Evolutionary conservation across 2,113 vertebrate species (phyloP), one percentile per base, ranked within the genome.

Genomic region (Canis aureus): DNA sequence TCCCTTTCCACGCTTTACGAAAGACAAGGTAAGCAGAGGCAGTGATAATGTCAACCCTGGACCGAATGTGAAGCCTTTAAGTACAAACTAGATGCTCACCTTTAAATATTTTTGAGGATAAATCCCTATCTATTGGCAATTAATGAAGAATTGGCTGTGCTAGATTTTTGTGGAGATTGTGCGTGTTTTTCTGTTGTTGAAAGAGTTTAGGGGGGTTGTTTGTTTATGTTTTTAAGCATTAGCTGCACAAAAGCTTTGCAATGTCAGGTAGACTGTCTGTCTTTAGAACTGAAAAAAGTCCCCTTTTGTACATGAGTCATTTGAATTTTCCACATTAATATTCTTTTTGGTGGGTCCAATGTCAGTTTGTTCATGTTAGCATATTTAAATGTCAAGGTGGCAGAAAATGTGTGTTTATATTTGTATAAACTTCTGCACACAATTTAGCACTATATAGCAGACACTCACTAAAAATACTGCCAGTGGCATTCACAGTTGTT

Each of bases 321-420:
- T 95, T 95, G 83, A 96, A 80, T 96, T 97, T 93, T 81, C 82
- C 94, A 38, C 19, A n/a, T 78, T 86, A 81, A 53, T 86, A 93
- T 90, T 96, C 89, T 85, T 8, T 85, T 59, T 62, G 43, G 53
- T 87, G 38, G 29, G 51, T 82, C 57, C 92, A 95, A 9, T 60
- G 53, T 90, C 84, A 84, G 32, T 92, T 89, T 96, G 69, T 95
- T 96, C 81, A 8, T 89, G 49, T 83, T 81, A 89, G n/a, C 66
- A 78, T 90, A 82, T 92, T 98, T 96, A 97, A 97, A 92, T 83
- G 23, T 91, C 57, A 97, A 92, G 32, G 85, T 88, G 35, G 74
- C 76, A 89, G 79, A 80, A 89, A 96, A 89, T 66, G 27, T 80
- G 23, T 95, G 27, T 91, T 92, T 92, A 11, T 97, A 57, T 89